These are phyloP conservation scores for Phenganax subtilis DNA, from an alignment of 92 coral and sea anemone genomes.

Conservation along the genomic window DNA sequence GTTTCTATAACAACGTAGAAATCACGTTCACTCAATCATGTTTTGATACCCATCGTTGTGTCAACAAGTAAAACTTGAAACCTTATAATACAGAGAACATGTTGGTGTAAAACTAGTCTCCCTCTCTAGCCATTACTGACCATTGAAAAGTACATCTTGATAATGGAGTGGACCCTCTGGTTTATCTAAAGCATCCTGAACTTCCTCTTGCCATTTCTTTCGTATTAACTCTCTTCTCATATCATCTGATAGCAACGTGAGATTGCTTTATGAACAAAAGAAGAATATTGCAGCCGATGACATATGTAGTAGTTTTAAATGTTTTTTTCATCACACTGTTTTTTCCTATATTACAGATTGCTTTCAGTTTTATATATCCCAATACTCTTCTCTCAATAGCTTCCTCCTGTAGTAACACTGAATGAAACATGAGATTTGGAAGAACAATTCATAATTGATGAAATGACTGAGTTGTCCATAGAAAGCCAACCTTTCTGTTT, in stretches of 20 bases:
- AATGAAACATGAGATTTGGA: neutral
- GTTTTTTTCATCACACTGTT: no score
- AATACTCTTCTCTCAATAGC: no score
- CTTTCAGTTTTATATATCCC: no score
- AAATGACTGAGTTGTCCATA: neutral
- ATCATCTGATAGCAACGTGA: conserved; percentile 90
- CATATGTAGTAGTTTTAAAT: no score
- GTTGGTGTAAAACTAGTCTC: neutral
- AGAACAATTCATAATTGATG: no score
- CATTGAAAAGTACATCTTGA: conserved; percentile 83
- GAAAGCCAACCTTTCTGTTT: conserved; percentile 6
- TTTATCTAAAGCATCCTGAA: conserved; percentile 68
- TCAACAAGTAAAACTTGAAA: neutral
- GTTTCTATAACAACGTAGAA: conserved; percentile 54
- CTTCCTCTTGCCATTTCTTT: conserved; percentile 91
- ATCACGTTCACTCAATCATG: neutral
- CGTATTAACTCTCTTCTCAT: conserved; percentile 90
- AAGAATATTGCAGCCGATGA: neutral
- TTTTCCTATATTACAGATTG: no score
- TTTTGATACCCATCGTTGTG: neutral
- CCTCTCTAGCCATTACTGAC: conserved; percentile 29
- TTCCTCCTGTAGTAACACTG: neutral
- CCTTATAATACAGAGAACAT: neutral
- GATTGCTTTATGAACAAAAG: conserved; percentile 55
- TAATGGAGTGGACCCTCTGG: conserved; percentile 96